Base-by-base conservation (phyloP, 1,140 invertebrate genomes). In the Sarcophaga peregrina region DNA sequence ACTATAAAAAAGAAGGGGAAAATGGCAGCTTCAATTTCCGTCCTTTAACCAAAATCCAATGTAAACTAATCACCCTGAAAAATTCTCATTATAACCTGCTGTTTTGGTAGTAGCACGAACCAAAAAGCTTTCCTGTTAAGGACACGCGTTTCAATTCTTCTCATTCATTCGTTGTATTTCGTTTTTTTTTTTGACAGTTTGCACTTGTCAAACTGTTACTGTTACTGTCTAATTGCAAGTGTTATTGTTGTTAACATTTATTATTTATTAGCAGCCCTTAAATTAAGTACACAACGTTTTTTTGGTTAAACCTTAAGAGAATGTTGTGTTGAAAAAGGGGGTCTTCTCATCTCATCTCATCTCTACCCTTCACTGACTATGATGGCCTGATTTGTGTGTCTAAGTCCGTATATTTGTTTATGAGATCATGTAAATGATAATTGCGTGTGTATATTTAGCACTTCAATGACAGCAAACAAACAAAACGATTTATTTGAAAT, bases 231-330 rank as follows among this genome's bases (percentile, higher is more conserved):
- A 80, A 8, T 48, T 52, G 37, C 45, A 25, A 50, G 52, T 80
- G 20, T 81, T 85, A 80, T 84, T 83, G 45, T 54, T 81, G 80
- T 17, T 81, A 46, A 52, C 62, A 81, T 81, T 81, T 81, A 72
- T 81, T 81, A 62, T 81, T 81, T 78, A 78, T 78, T 78, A 78
- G 75, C 75, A 78, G 75, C 75, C 75, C 75, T 78, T 78, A 78
- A 78, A 50, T 50, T 47, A 78, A 78, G 75, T 78, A 78, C n/a
- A 68, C n/a, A 25, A 58, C n/a, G 15, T 58, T 58, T 37, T n/a
- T n/a, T n/a, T n/a, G n/a, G 25, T 1, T 1, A 37, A 37, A 37
- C 25, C 25, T 37, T 37, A 37, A 37, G 25, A 37, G 25, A 37
- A 37, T 37, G 25, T 37, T 37, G 25, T 37, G 25, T 37, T 37